Percentiles rank a stretch among this genome's conserved stretches.
phyloP scores from a whole-genome alignment of 1,140 invertebrate species.

The Drosophila nigromelanica region DNA sequence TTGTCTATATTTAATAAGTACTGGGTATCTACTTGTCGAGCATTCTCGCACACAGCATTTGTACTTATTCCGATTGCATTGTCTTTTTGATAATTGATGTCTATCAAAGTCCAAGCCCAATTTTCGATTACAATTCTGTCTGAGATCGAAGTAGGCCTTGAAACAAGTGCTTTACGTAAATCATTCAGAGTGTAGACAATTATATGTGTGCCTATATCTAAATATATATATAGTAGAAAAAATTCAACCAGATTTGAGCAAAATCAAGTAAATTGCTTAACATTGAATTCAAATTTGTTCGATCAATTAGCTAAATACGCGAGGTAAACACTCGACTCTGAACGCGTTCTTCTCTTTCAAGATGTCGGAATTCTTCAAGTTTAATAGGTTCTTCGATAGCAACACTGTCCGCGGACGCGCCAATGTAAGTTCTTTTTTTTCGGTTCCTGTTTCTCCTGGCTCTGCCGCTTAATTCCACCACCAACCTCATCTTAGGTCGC shows the following conservation, averaged over 20 bases:
- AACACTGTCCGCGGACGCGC: slow-evolving; percentile 62
- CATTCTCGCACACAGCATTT: no score
- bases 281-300: neutral
- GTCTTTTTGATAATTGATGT: neutral
- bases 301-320: neutral
- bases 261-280: neutral
- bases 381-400: slow-evolving; percentile 49
- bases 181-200: neutral
- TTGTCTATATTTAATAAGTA: no score
- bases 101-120: neutral
- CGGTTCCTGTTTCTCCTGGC: no score
- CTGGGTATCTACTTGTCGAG: neutral
- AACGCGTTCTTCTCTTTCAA: neutral
- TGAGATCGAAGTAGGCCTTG: slow-evolving; percentile 24
- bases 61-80: neutral
- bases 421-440: slow-evolving; percentile 47
- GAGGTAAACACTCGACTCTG: neutral
- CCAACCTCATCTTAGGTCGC: slow-evolving; percentile 87
- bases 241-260: neutral
- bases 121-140: no score
- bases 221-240: neutral
- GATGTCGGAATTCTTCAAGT: slow-evolving; percentile 52
- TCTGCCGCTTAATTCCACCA: neutral
- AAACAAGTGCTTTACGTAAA: neutral
- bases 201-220: neutral